These are phyloP conservation scores for Phrynocephalus forsythii DNA, from an alignment of 2,797 vertebrate species.

Conservation along the genomic window DNA sequence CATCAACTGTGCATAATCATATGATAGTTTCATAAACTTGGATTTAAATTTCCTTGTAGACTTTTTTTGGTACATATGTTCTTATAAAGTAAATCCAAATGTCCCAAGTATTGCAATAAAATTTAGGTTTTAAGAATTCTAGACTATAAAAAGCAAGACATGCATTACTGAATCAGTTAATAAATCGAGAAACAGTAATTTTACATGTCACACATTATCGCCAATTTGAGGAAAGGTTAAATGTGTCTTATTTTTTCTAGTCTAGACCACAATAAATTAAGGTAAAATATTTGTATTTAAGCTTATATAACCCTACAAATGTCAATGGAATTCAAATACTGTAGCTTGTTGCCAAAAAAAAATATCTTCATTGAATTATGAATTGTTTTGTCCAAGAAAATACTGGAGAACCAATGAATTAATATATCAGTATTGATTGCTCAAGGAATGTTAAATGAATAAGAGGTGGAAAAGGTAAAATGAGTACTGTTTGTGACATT, in stretches of 20 bases:
- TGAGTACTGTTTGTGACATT: not conserved
- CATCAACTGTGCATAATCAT: not conserved
- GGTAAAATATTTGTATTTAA: not conserved
- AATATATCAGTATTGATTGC: not conserved
- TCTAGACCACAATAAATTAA: not conserved
- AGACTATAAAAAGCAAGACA: not conserved
- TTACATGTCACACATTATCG: not conserved
- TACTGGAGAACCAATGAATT: not conserved
- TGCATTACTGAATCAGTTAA: not conserved
- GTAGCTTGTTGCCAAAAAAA: not conserved
- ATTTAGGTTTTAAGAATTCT: not conserved
- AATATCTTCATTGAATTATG: not conserved
- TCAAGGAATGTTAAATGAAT: not conserved
- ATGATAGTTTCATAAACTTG: not conserved
- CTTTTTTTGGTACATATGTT: not conserved
- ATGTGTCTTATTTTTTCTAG: not conserved
- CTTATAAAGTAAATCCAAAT: not conserved
- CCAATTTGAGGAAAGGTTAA: not conserved
- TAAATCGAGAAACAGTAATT: not conserved
- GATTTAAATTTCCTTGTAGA: not conserved
- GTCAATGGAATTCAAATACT: not conserved
- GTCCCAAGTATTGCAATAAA: not conserved
- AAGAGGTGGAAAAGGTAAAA: not conserved
- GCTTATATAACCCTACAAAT: not conserved
- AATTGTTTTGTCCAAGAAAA: not conserved